Conservation (phyloP, 2,797 vertebrate species). For the Ctenopoma kingsleyae region DNA sequence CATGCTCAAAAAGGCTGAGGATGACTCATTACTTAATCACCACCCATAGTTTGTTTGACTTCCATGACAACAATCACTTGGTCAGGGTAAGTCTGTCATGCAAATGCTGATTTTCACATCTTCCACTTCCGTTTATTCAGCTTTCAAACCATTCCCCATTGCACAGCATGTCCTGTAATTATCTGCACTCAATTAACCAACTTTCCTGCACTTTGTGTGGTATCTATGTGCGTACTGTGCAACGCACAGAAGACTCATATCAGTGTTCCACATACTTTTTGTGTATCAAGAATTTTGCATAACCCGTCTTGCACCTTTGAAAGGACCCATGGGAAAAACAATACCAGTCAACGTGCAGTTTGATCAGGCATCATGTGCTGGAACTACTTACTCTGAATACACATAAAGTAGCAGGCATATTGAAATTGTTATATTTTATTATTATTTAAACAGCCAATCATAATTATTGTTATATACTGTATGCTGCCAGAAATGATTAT, state of each 20-base stretch:
- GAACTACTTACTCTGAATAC: too few species aligned
- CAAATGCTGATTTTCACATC: slow-evolving; percentile 35
- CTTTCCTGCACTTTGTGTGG: too few species aligned
- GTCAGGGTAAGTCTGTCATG: slow-evolving; percentile 30
- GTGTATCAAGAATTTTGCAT: neutral
- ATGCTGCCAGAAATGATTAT: neutral
- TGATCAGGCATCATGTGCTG: too few species aligned
- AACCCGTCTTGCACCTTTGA: too few species aligned
- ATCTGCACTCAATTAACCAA: neutral
- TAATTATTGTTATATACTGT: neutral
- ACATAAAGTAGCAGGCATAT: neutral
- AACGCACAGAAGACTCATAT: neutral
- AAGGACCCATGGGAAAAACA: too few species aligned
- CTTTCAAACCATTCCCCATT: neutral
- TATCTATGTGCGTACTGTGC: neutral
- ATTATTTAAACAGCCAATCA: neutral
- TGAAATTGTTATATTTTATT: neutral
- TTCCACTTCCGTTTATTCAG: slow-evolving; percentile 2
- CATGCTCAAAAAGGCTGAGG: slow-evolving; percentile 33
- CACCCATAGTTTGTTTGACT: slow-evolving; percentile 48
- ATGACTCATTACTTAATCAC: slow-evolving; percentile 61
- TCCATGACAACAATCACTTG: slow-evolving; percentile 58
- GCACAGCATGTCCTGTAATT: neutral
- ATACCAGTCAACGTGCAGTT: neutral
- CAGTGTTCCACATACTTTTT: neutral